Evolutionary conservation across 2,113 vertebrate genomes (phyloP).

Genomic region (Melozone crissalis): DNA sequence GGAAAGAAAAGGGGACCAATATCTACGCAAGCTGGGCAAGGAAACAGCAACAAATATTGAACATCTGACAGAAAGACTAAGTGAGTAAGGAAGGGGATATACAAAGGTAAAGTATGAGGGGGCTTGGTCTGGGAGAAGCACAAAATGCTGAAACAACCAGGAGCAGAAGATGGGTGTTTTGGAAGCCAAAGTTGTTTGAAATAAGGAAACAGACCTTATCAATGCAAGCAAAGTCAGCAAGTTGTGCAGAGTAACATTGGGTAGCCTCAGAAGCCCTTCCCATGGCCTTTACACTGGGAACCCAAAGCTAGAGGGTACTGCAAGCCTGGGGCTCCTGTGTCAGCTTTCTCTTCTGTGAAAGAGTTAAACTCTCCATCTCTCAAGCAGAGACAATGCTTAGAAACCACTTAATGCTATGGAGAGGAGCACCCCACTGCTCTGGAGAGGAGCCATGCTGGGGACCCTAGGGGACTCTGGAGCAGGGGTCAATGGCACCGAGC

Average conservation of each 20-base stretch:
- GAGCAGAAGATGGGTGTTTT: not conserved
- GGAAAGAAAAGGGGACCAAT: not conserved
- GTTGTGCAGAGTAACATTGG: not conserved
- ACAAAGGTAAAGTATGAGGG: not conserved
- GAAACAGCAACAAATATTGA: not conserved
- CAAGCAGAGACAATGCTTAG: not conserved
- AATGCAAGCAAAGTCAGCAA: not conserved
- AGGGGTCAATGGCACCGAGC: accelerated
- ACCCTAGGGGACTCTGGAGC: accelerated
- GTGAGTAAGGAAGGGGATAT: not conserved
- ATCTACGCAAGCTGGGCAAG: not conserved
- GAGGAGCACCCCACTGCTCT: not conserved
- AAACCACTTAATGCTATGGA: not conserved
- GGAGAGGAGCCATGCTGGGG: not conserved
- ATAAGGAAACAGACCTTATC: not conserved
- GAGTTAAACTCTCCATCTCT: not conserved
- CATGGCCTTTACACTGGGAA: not conserved
- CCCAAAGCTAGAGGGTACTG: not conserved
- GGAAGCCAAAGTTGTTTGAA: not conserved
- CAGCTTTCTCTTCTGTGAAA: not conserved
- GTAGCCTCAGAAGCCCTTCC: not conserved
- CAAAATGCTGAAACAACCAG: not conserved
- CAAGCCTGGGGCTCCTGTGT: not conserved
- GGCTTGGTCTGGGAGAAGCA: not conserved
- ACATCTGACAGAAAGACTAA: not conserved